Evolutionary conservation across 2,113 vertebrate genomes (phyloP).

Genomic region (Lasiurus borealis): DNA sequence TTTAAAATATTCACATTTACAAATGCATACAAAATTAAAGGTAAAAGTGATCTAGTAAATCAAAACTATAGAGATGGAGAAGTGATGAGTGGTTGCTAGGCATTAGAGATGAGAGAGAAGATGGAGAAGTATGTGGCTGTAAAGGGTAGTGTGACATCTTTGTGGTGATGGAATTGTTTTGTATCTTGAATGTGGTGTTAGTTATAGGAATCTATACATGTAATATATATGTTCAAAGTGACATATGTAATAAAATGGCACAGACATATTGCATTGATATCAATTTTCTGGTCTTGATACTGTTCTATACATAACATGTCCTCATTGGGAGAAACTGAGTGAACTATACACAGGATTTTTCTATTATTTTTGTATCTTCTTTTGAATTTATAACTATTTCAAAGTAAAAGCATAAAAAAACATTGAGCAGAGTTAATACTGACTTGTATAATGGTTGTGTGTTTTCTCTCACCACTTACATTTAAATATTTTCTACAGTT

Average conservation of each 20-base stretch:
- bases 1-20: not conserved
- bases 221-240: not conserved
- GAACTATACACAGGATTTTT: not conserved
- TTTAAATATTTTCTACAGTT: slow-evolving; percentile 52
- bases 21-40: slow-evolving; percentile 36
- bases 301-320: not conserved
- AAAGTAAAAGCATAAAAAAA: slow-evolving; percentile 37
- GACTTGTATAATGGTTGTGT: not conserved
- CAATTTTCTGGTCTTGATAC: not conserved
- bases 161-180: not conserved
- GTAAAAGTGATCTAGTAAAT: not conserved
- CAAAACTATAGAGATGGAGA: not conserved
- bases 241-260: not conserved
- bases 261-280: not conserved
- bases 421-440: not conserved
- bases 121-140: not conserved
- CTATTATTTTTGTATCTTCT: not conserved
- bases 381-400: slow-evolving; percentile 22
- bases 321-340: not conserved
- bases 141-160: not conserved
- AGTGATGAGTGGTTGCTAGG: not conserved
- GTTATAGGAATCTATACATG: not conserved
- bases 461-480: not conserved
- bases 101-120: not conserved
- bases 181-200: not conserved